Evolutionary conservation across 2,797 vertebrate genomes (phyloP).

Genomic region (Thalassophryne amazonica): DNA sequence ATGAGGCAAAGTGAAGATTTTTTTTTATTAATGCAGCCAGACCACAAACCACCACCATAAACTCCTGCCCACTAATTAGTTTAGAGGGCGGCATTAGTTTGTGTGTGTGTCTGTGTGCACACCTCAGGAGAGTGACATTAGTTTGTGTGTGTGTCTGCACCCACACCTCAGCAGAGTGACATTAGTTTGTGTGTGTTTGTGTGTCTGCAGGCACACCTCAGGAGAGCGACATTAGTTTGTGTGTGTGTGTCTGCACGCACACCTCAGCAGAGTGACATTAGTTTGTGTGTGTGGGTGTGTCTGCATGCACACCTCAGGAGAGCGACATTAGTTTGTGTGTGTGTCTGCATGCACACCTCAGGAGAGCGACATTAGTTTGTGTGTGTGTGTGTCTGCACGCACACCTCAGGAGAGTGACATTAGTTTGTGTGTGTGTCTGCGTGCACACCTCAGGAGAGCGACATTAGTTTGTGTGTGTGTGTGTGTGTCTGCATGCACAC

Average conservation of each 20-base stretch:
- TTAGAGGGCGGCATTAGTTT: not conserved
- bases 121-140: too few species aligned
- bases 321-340: too few species aligned
- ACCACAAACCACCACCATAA: slow-evolving; percentile 55
- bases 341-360: too few species aligned
- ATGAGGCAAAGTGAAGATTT: slow-evolving; percentile 48
- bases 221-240: not conserved
- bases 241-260: not conserved
- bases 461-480: too few species aligned
- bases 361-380: too few species aligned
- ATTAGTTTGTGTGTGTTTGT: slow-evolving; percentile 4
- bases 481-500: too few species aligned
- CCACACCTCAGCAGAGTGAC: not conserved
- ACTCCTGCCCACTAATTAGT: slow-evolving; percentile 57
- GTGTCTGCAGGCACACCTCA: not conserved
- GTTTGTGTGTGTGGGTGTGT: too few species aligned
- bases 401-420: too few species aligned
- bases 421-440: too few species aligned
- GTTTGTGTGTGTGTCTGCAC: slow-evolving; percentile 23
- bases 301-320: too few species aligned
- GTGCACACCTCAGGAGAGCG: too few species aligned
- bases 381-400: too few species aligned
- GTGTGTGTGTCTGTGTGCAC: slow-evolving; percentile 23
- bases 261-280: slow-evolving; percentile 7
- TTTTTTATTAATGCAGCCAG: slow-evolving; percentile 33